These are phyloP conservation scores for Grantiella picta DNA, from an alignment of 2,113 vertebrate species.

Conservation along the genomic window DNA sequence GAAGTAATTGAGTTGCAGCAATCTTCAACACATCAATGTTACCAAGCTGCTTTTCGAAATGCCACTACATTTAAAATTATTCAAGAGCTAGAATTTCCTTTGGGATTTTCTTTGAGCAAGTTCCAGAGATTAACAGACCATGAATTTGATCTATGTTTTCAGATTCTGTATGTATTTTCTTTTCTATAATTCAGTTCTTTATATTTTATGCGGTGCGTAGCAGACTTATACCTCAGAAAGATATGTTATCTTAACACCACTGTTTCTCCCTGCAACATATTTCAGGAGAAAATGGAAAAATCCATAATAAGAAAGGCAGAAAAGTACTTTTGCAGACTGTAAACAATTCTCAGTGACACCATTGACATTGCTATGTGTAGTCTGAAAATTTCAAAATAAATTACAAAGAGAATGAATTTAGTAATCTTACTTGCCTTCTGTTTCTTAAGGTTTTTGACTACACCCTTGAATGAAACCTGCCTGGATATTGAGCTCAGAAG, in stretches of 20 bases:
- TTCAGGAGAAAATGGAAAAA: constrained; percentile 2
- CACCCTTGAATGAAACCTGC: neutral
- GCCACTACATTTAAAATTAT: neutral
- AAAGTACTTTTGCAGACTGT: neutral
- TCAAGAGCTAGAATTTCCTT: neutral
- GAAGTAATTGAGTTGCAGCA: neutral
- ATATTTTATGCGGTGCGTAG: neutral
- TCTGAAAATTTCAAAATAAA: neutral
- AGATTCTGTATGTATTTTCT: neutral
- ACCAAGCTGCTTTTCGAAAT: neutral
- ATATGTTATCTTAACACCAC: neutral
- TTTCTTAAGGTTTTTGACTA: neutral
- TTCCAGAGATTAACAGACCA: neutral
- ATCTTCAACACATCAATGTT: neutral
- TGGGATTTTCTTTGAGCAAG: neutral
- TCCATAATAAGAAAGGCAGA: neutral
- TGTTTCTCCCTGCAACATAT: neutral
- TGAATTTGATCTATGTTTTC: neutral
- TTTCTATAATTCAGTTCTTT: neutral
- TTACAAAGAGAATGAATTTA: neutral
- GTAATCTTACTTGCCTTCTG: neutral
- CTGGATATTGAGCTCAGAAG: neutral
- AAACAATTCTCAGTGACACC: neutral
- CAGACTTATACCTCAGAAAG: neutral
- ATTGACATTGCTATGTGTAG: neutral